Percentiles rank a stretch among this genome's conserved stretches.
Conservation (phyloP, 2,888 invertebrate species). For the Tridacna crocea region DNA sequence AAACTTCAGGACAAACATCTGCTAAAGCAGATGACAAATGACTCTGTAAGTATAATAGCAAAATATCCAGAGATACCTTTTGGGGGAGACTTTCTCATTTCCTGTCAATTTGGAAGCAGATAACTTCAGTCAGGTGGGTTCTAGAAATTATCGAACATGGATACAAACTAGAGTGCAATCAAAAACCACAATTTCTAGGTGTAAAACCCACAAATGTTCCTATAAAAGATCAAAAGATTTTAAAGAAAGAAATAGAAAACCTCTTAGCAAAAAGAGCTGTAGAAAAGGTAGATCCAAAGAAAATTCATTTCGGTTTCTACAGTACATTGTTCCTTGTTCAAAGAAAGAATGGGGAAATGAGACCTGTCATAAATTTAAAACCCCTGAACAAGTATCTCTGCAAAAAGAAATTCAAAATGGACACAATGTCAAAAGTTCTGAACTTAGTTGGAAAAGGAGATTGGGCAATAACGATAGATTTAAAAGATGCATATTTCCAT, state of each 20-base stretch:
- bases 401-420: constrained; percentile 53
- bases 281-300: constrained; percentile 33
- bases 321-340: constrained; percentile 53
- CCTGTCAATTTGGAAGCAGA: no score
- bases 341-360: no score
- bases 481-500: no score
- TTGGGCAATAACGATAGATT: constrained; percentile 51
- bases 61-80: constrained; percentile 46
- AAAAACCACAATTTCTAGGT: constrained; percentile 31
- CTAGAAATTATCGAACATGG: constrained; percentile 36
- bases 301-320: constrained; percentile 55
- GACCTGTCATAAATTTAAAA: constrained; percentile 45
- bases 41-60: constrained; percentile 42
- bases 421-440: constrained; percentile 44
- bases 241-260: constrained; percentile 32
- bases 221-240: constrained; percentile 16
- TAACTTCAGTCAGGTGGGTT: constrained; percentile 24
- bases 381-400: constrained; percentile 52
- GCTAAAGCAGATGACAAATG: constrained; percentile 28
- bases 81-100: constrained; percentile 36
- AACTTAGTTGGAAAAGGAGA: constrained; percentile 41
- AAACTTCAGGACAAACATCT: not conserved
- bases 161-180: constrained; percentile 41
- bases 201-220: constrained; percentile 29
- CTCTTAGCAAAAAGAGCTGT: constrained; percentile 44